These are phyloP conservation scores for Drosophila helvetica DNA, from an alignment of 2,888 invertebrate genomes.

Conservation along the genomic window DNA sequence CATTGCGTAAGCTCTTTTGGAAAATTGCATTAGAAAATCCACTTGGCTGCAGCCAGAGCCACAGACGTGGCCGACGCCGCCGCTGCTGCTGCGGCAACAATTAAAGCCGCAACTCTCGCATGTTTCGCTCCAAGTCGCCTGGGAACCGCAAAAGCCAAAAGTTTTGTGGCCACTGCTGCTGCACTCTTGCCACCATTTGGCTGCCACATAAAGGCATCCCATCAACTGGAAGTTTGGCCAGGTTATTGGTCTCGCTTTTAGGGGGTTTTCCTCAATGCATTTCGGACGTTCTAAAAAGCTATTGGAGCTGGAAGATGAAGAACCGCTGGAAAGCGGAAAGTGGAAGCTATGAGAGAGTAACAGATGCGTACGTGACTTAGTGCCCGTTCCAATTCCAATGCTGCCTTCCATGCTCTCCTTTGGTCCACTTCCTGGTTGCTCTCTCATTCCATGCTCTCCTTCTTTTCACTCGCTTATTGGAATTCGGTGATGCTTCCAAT, in stretches of 20 bases:
- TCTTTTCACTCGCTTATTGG: neutral
- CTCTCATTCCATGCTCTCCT: neutral
- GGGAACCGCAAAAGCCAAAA: constrained; percentile 73
- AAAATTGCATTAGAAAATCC: constrained; percentile 78
- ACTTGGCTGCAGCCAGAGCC: constrained; percentile 51
- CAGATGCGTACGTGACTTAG: neutral
- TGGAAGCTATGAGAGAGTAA: neutral
- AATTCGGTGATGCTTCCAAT: too few relatives aligned
- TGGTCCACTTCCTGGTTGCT: too few relatives aligned
- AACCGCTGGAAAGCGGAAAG: neutral
- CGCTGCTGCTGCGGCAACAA: constrained; percentile 64
- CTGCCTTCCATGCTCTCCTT: neutral
- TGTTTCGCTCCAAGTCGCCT: constrained; percentile 71
- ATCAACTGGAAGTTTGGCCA: constrained; percentile 44
- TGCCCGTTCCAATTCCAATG: neutral
- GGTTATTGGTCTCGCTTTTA: constrained; percentile 45
- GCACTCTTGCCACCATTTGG: constrained; percentile 9
- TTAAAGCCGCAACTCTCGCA: constrained; percentile 74
- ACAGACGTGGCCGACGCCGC: constrained; percentile 19
- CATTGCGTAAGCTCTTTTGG: constrained; percentile 64
- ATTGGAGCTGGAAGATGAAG: constrained; percentile 46
- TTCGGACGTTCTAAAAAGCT: constrained; percentile 68
- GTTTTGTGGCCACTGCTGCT: constrained; percentile 30
- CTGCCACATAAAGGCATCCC: constrained; percentile 47
- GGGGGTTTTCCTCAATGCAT: neutral